Base-by-base conservation (phyloP, 2,888 invertebrate genomes). In the Phania funesta region DNA sequence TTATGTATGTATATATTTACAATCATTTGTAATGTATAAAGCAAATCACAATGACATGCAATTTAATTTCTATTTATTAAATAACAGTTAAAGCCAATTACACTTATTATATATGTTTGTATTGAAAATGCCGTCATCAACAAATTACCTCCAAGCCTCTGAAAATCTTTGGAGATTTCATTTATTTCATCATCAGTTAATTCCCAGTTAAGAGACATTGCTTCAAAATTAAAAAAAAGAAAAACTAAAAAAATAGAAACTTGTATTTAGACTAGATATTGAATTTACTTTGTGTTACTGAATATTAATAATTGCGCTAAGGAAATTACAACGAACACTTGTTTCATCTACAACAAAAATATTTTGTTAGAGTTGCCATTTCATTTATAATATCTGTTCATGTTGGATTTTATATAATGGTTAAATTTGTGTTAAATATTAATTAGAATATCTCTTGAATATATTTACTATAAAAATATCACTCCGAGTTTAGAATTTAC, bases 101-200 rank as follows among this genome's bases (percentile, higher is more conserved):
- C 3, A 11, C 35, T 2, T 9, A 35, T 2, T 35, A 35, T 9
- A 11, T 35, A 35, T 4, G 35, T 35, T 2, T 11, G 4, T 35
- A 35, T 35, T 35, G 2, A 35, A 35, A 9, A 16, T 16, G n/a
- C 1, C 29, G 5, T 62, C 8, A 29, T 41, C 26, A 46, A 16
- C 8, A 46, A 64, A 24, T 89, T 89, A 92, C 93, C 92, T 89
- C 90, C 88, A 75, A 92, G 85, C 83, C 92, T 90, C 77, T 87
- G 87, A 85, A 92, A 92, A 86, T 93, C 92, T 3, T 89, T 86
- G 22, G 88, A 87, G 80, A 93, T 92, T 68, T 86, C 89, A 76
- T 87, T 85, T 91, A 92, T 91, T 79, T 91, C 89, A 38, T 90
- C 90, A 84, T 90, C 86, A 70, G 90, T 90, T 83, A 92, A 91